Evolutionary conservation across 2,797 vertebrate species (phyloP), one percentile per base, ranked within the genome.

Genomic region (Pelochelys cantorii): DNA sequence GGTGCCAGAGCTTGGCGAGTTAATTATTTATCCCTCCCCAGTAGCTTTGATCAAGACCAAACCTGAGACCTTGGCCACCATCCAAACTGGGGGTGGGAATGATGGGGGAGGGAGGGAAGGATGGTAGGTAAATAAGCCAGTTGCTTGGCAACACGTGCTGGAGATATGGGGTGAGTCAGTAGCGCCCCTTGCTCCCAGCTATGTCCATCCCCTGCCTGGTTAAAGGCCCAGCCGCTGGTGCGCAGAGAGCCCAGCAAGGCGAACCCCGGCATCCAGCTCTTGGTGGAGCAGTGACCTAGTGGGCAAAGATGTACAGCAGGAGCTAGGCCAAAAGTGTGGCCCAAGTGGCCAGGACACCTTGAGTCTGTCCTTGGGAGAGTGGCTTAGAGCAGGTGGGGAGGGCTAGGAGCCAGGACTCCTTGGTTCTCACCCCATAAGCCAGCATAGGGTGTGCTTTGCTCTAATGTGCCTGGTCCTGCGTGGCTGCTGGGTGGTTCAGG

Each of bases 261-360:
- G 4, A 34, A 31, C 7, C 62, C 31, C 31, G 7, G 29, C 20
- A 2, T 34, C 22, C 20, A 12, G 68, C 68, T 20, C n/a, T 18
- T 11, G 3, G 1, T 1, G 68, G 17, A 5, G 14, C 27, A 29
- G 10, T 7, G 3, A 2, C 12, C 57, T 27, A 25, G 57, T 42
- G 25, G 25, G 22, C 11, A 25, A 27, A 59, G 57, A 27, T 59
- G 57, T 23, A 34, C 14, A 20, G 5, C 11, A 23, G 34, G 68
- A 13, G 34, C 34, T 11, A 37, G 34, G 34, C 68, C 8, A 12
- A 9, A 34, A 18, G 68, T 42, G 42, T 42, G 42, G 42, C 42
- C 42, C 42, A 42, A 42, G 42, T 5, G 42, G 42, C 42, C 42
- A 42, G 6, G 42, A 42, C 42, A 42, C 42, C 42, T 42, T 42